These are phyloP conservation scores for Sceliomorpha sp. DNA, from an alignment of 2,888 invertebrate species.

Conservation along the genomic window DNA sequence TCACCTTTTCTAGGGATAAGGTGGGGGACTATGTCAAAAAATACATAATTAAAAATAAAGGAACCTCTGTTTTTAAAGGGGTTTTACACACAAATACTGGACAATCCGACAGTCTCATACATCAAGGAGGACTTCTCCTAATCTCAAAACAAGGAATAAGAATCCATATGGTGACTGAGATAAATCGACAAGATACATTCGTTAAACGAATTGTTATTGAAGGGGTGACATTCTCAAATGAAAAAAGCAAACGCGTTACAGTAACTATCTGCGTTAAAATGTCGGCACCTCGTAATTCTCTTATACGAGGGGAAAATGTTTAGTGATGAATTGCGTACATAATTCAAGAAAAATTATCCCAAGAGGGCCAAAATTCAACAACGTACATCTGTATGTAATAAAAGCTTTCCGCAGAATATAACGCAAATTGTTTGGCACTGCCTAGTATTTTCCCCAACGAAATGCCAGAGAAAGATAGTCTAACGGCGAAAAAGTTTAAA, in stretches of 20 bases:
- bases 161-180: constrained; percentile 52
- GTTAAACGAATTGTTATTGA: constrained; percentile 53
- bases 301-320: constrained; percentile 2
- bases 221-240: constrained; percentile 11
- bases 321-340: constrained; percentile 8
- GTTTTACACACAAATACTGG: too few species aligned
- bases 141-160: constrained; percentile 64
- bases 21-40: too few species aligned
- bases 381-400: background rate
- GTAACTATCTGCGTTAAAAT: constrained; percentile 15
- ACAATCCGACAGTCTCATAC: too few species aligned
- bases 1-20: too few species aligned
- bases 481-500: background rate
- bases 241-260: constrained; percentile 10
- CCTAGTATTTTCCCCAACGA: background rate
- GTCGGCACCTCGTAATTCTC: constrained; percentile 12
- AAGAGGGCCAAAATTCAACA: constrained; percentile 5
- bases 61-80: too few species aligned
- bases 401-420: background rate
- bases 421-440: background rate
- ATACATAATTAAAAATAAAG: too few species aligned
- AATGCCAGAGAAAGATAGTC: background rate
- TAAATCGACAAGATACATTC: constrained; percentile 55
- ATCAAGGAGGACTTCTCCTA: too few species aligned
- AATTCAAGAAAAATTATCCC: constrained; percentile 12